Percentiles rank a stretch among this genome's conserved stretches.
Evolutionary conservation across 2,888 invertebrate species (phyloP).

Genomic region (Lampropteryx suffumata): DNA sequence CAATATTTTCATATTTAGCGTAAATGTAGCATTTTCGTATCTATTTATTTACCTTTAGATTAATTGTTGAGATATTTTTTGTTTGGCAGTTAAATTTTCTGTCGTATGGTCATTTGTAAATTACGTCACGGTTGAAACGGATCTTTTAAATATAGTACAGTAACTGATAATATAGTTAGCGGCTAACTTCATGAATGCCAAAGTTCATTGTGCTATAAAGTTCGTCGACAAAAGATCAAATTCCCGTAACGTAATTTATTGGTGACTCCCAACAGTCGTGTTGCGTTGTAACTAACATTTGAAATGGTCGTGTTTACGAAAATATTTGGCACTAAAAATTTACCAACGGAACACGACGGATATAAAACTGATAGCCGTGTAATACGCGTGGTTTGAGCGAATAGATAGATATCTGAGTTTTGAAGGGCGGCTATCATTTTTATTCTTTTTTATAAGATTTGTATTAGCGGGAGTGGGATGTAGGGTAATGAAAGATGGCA

Average conservation of each 20-base stretch:
- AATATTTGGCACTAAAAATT: conserved; percentile 8
- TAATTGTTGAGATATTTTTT: conserved; percentile 69
- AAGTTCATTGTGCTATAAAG: no score
- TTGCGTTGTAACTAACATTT: conserved; percentile 7
- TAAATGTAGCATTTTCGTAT: conserved; percentile 54
- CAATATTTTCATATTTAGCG: conserved; percentile 56
- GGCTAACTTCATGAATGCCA: no score
- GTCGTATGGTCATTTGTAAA: conserved; percentile 5
- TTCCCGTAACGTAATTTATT: conserved; percentile 6
- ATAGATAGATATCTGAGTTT: neutral
- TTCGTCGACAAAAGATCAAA: neutral
- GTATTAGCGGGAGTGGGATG: conserved; percentile 45
- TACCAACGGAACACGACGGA: conserved; percentile 9
- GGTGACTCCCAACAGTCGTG: conserved; percentile 9
- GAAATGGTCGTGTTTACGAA: conserved; percentile 1
- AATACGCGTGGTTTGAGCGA: neutral
- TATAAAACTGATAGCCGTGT: conserved; percentile 23
- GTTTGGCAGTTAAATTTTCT: conserved; percentile 45
- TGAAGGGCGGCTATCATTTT: conserved; percentile 22
- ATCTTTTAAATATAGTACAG: no score
- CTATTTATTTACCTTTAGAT: conserved; percentile 56
- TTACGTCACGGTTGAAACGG: neutral
- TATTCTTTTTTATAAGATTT: conserved; percentile 51
- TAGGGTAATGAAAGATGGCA: conserved; percentile 41
- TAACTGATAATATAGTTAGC: no score